Conservation (phyloP, 2,113 vertebrate species). For the Pluvianellus socialis region DNA sequence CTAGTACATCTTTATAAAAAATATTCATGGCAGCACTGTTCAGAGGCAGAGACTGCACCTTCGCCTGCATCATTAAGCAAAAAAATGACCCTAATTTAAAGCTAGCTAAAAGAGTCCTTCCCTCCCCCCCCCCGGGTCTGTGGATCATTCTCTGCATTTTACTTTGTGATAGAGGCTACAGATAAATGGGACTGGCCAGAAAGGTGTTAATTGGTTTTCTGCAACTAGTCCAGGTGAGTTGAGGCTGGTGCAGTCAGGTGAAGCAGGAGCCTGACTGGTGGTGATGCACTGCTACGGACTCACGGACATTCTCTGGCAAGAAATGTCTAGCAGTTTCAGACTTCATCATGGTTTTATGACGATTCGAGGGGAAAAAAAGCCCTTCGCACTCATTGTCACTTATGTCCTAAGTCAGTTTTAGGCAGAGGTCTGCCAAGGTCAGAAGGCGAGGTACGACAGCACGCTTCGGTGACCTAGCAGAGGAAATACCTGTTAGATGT, state of each 20-base stretch:
- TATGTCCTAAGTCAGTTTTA: background rate
- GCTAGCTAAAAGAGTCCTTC: background rate
- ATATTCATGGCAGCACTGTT: background rate
- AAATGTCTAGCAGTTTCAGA: background rate
- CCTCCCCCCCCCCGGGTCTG: background rate
- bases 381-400: background rate
- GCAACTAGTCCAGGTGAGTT: background rate
- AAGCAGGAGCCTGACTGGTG: background rate
- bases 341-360: background rate
- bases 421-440: background rate
- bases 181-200: background rate
- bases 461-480: background rate
- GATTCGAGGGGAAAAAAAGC: rapidly evolving
- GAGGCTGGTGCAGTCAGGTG: background rate
- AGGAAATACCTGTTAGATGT: background rate
- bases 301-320: background rate
- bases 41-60: background rate
- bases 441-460: background rate
- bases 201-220: background rate
- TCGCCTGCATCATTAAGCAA: background rate
- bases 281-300: background rate
- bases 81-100: background rate
- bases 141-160: background rate
- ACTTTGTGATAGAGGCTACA: background rate
- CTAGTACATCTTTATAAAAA: background rate